Evolutionary conservation across 2,113 vertebrate genomes (phyloP).

Genomic region (Archilochus colubris): DNA sequence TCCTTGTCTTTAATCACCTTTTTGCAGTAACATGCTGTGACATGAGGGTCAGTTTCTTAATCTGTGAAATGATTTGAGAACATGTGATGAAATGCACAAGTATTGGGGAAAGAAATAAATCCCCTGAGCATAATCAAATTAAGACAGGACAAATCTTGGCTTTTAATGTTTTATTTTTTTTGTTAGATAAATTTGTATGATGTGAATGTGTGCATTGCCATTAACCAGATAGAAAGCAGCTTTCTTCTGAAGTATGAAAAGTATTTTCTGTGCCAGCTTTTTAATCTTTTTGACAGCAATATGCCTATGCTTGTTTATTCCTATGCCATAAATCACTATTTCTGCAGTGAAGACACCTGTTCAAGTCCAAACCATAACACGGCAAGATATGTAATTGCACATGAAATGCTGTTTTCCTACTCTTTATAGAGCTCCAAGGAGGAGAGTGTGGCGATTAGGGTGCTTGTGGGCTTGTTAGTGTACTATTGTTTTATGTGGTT

Average conservation of each 20-base stretch:
- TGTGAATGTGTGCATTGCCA: neutral
- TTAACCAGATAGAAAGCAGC: neutral
- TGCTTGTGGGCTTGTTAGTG: rapidly evolving
- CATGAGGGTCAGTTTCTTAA: neutral
- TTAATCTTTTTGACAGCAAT: neutral
- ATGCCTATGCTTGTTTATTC: neutral
- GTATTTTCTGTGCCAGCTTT: neutral
- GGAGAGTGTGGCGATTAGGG: rapidly evolving
- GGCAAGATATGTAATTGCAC: neutral
- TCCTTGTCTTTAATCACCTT: neutral
- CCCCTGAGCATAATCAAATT: neutral
- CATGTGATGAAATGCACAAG: neutral
- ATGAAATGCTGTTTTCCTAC: neutral
- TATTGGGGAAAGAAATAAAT: neutral
- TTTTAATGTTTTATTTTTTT: neutral
- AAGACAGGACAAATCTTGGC: neutral
- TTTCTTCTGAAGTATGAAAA: neutral
- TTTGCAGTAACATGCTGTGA: neutral
- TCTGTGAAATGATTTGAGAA: neutral
- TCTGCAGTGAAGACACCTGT: neutral
- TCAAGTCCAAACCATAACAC: neutral
- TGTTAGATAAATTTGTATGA: neutral
- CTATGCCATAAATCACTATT: neutral
- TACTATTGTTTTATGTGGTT: neutral
- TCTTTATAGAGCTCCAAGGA: neutral